Evolutionary conservation across 2,888 invertebrate species (phyloP).

Genomic region (Ennomos erosarius): DNA sequence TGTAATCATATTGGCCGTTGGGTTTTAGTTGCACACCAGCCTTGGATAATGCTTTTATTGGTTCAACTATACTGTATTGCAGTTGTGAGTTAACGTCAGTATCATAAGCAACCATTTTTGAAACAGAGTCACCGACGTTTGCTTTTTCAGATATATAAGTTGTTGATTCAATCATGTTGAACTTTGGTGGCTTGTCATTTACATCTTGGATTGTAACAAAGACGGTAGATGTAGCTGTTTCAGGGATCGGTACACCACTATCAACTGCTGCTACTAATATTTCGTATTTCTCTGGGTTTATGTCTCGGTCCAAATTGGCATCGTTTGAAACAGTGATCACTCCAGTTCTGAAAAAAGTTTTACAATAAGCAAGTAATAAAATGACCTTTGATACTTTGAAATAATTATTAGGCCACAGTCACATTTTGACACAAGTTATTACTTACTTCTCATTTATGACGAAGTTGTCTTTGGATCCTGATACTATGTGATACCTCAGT

Average conservation of each 20-base stretch:
- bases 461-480: constrained; percentile 92
- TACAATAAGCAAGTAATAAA: too few species aligned
- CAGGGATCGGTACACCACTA: constrained; percentile 89
- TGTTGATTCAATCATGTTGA: constrained; percentile 87
- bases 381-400: too few species aligned
- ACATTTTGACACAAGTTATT: too few species aligned
- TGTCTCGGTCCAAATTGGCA: constrained; percentile 89
- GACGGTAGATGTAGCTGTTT: constrained; percentile 91
- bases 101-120: constrained; percentile 88
- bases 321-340: constrained; percentile 89
- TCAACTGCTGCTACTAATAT: constrained; percentile 91
- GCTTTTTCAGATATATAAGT: constrained; percentile 90
- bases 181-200: constrained; percentile 93
- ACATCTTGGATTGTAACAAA: constrained; percentile 90
- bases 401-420: too few species aligned
- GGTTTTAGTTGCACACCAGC: constrained; percentile 89
- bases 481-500: constrained; percentile 88
- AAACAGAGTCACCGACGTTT: constrained; percentile 85
- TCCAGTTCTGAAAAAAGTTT: constrained; percentile 81
- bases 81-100: constrained; percentile 89
- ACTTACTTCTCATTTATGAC: constrained; percentile 84
- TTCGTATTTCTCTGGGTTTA: constrained; percentile 88
- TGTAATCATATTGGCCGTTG: constrained; percentile 86
- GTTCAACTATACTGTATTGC: constrained; percentile 88
- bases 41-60: constrained; percentile 89